Conservation (phyloP, 2,113 vertebrate genomes). For the Salvelinus namaycush region DNA sequence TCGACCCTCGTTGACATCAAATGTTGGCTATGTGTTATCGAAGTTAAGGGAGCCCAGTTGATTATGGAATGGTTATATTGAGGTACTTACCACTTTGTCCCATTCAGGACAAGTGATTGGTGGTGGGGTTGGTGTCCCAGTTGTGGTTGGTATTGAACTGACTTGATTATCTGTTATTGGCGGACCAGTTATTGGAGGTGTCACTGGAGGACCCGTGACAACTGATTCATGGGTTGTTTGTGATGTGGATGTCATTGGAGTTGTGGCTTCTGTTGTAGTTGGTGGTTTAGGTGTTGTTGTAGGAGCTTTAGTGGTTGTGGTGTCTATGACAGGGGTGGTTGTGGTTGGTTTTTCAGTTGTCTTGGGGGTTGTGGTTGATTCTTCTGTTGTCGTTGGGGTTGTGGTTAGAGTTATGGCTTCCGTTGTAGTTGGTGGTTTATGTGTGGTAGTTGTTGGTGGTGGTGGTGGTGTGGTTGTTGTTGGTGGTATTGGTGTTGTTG, state of each 20-base stretch:
- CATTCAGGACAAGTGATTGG: conserved; percentile 52
- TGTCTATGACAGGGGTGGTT: not conserved
- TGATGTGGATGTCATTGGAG: not conserved
- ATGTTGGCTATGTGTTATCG: not conserved
- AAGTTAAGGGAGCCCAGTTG: not conserved
- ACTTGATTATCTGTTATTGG: not conserved
- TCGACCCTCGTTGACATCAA: not conserved
- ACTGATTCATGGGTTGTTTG: not conserved
- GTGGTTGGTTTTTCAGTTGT: conserved; percentile 1
- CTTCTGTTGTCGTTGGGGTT: too few relatives aligned
- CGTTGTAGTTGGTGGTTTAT: too few relatives aligned
- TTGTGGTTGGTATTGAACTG: not conserved
- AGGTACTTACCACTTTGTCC: conserved; percentile 56
- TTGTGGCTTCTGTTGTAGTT: not conserved
- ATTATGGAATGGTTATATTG: not conserved
- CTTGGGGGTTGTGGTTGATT: not conserved
- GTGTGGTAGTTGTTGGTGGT: too few relatives aligned
- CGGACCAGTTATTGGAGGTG: too few relatives aligned
- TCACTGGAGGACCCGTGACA: not conserved
- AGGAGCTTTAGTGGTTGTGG: not conserved
- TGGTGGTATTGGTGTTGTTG: too few relatives aligned
- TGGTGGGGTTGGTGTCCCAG: not conserved
- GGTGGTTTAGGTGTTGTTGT: conserved; percentile 28
- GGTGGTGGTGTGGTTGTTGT: too few relatives aligned
- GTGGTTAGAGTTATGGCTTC: too few relatives aligned